Conservation (phyloP, 2,113 vertebrate genomes). For the Caloenas nicobarica region DNA sequence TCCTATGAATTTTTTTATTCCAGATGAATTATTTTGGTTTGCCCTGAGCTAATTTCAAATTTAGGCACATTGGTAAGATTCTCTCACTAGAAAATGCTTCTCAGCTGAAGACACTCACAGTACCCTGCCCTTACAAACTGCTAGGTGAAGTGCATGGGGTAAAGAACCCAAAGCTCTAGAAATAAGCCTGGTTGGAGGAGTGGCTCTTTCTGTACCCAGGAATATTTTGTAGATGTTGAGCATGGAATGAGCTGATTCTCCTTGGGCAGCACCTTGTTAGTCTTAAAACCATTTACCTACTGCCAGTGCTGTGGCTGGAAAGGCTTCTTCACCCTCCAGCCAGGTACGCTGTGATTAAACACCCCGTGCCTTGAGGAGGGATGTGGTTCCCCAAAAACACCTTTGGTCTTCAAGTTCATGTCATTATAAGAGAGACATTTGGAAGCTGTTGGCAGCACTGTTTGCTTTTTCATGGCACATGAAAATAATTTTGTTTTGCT, state of each 20-base stretch:
- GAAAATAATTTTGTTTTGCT: neutral
- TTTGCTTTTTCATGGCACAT: neutral
- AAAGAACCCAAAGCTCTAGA: neutral
- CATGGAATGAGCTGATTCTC: neutral
- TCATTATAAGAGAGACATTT: neutral
- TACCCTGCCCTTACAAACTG: neutral
- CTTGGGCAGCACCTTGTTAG: neutral
- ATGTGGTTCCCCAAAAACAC: neutral
- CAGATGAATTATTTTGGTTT: neutral
- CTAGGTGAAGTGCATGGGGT: neutral
- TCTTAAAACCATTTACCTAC: neutral
- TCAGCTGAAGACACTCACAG: neutral
- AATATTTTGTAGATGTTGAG: neutral
- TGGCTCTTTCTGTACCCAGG: neutral
- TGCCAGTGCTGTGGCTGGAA: rapidly evolving
- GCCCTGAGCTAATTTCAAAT: neutral
- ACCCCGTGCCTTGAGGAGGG: neutral
- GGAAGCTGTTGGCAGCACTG: rapidly evolving
- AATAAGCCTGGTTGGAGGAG: neutral
- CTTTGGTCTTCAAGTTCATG: neutral
- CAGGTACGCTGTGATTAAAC: neutral
- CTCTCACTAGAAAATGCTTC: neutral
- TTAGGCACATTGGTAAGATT: neutral
- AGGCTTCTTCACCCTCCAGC: neutral
- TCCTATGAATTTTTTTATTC: neutral